Conservation (phyloP, 2,797 vertebrate species). For the Phrynocephalus vlangalii region DNA sequence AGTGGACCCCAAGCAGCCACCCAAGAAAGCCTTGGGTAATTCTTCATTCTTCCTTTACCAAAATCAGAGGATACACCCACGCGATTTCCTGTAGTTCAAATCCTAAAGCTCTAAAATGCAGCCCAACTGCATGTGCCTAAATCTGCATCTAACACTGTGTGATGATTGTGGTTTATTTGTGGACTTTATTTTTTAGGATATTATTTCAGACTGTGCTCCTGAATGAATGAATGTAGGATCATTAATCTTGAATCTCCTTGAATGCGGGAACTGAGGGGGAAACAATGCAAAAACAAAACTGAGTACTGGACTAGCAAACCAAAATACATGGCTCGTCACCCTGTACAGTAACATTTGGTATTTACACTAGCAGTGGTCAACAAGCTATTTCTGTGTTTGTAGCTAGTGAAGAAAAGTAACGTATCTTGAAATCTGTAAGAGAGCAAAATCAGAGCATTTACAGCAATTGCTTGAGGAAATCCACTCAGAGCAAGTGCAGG, state of each 20-base stretch:
- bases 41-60: not conserved
- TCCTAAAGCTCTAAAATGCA: not conserved
- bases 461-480: no score
- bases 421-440: no score
- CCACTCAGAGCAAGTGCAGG: no score
- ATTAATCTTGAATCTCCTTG: not conserved
- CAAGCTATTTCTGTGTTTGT: no score
- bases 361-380: no score
- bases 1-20: not conserved
- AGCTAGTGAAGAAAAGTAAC: no score
- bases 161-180: no score
- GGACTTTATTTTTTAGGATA: no score
- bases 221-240: no score
- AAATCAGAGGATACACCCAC: not conserved
- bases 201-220: not conserved
- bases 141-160: not conserved
- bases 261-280: not conserved
- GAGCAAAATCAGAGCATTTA: no score
- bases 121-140: not conserved
- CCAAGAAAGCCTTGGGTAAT: conserved; percentile 2
- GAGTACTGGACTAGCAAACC: not conserved
- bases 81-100: not conserved
- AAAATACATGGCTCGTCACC: not conserved
- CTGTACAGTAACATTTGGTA: not conserved
- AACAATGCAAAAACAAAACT: not conserved